These are phyloP conservation scores for Stegastes partitus DNA, from an alignment of 2,113 vertebrate species.

Conservation along the genomic window DNA sequence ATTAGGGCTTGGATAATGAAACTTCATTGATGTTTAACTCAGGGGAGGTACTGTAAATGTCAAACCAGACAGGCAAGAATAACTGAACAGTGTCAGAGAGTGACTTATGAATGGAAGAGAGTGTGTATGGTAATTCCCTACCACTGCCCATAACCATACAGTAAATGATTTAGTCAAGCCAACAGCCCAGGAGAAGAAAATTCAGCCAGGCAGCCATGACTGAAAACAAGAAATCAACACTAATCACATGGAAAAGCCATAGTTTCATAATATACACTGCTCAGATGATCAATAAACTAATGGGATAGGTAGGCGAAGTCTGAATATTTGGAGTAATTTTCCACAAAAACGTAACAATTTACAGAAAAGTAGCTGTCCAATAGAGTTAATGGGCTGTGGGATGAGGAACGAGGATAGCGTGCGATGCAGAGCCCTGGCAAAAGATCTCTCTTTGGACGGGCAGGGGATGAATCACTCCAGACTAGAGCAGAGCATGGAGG, in stretches of 20 bases:
- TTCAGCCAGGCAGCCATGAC: slow-evolving; percentile 26
- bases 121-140: slow-evolving; percentile 29
- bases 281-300: slow-evolving; percentile 54
- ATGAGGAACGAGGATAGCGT: slow-evolving; percentile 77
- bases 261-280: slow-evolving; percentile 42
- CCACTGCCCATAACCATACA: slow-evolving; percentile 27
- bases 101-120: slow-evolving; percentile 51
- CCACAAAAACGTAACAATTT: slow-evolving; percentile 45
- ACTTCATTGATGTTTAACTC: slow-evolving; percentile 79
- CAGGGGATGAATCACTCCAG: slow-evolving; percentile 83
- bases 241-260: slow-evolving; percentile 51
- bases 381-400: slow-evolving; percentile 70
- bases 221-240: slow-evolving; percentile 52
- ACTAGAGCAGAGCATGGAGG: slow-evolving; percentile 71
- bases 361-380: slow-evolving; percentile 56
- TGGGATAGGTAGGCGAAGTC: slow-evolving; percentile 34
- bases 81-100: slow-evolving; percentile 61
- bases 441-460: slow-evolving; percentile 69
- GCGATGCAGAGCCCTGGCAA: slow-evolving; percentile 79
- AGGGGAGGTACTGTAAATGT: slow-evolving; percentile 68
- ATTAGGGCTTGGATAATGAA: slow-evolving; percentile 68
- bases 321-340: slow-evolving; percentile 40
- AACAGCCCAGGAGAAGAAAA: slow-evolving; percentile 26
- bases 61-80: slow-evolving; percentile 69
- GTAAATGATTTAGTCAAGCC: slow-evolving; percentile 50